Evolutionary conservation across 2,113 vertebrate genomes (phyloP).

Genomic region (Natator depressus): DNA sequence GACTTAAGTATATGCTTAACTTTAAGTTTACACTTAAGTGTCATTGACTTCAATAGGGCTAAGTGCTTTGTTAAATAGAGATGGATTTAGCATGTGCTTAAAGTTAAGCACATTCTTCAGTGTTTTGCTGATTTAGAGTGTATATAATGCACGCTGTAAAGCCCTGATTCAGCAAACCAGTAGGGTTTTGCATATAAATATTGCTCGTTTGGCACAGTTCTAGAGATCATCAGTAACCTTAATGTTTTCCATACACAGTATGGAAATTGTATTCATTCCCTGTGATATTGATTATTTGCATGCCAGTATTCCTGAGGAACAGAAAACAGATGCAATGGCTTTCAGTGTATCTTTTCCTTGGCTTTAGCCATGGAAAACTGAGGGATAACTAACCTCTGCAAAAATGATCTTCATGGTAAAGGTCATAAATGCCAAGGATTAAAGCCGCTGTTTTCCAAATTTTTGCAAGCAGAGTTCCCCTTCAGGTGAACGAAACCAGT

Average conservation of each 20-base stretch:
- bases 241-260: not conserved
- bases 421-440: not conserved
- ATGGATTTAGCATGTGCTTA: not conserved
- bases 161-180: constrained; percentile 45
- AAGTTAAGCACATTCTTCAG: constrained; percentile 16
- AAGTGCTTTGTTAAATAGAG: constrained; percentile 1
- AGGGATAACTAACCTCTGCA: not conserved
- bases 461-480: not conserved
- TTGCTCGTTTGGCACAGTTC: not conserved
- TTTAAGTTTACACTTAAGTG: not conserved
- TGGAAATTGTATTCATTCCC: not conserved
- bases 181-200: constrained; percentile 10
- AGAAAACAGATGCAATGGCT: not conserved
- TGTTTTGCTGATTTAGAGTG: not conserved
- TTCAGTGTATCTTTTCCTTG: fast-evolving
- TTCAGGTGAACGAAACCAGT: not conserved
- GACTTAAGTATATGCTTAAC: not conserved
- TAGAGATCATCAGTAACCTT: constrained; percentile 1
- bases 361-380: not conserved
- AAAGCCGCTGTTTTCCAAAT: not conserved
- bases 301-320: not conserved
- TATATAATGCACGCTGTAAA: constrained; percentile 29
- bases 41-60: not conserved
- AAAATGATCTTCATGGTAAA: not conserved
- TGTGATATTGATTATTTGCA: not conserved